A percentile compares a stretch with the other conserved stretches of the same genome.
Evolutionary conservation across 2,113 vertebrate genomes (phyloP).

Genomic region (Hyla sarda): DNA sequence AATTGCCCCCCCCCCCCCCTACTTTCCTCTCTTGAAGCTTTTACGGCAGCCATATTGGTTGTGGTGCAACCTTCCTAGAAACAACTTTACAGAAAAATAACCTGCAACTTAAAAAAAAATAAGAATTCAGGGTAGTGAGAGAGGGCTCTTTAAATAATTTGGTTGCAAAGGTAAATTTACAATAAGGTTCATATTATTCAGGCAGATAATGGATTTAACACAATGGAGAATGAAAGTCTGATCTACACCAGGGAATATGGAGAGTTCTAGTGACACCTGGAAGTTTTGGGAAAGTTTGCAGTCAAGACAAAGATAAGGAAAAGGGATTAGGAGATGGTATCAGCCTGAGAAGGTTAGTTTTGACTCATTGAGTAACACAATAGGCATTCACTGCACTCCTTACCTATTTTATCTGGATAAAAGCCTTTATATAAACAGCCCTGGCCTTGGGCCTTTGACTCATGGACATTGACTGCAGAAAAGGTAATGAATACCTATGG

Average conservation of each 20-base stretch:
- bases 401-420: constrained; percentile 25
- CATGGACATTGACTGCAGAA: neutral
- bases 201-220: neutral
- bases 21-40: no score
- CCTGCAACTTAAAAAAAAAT: no score
- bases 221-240: constrained; percentile 4
- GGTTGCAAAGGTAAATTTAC: neutral
- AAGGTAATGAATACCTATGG: neutral
- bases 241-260: neutral
- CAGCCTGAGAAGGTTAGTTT: constrained; percentile 27
- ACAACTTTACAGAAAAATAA: no score
- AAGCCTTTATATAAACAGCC: neutral
- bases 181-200: neutral
- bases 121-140: no score
- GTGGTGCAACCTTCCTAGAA: neutral
- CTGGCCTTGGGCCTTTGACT: constrained; percentile 21
- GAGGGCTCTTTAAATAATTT: neutral
- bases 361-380: constrained; percentile 23
- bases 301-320: constrained; percentile 16
- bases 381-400: constrained; percentile 14
- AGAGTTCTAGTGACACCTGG: neutral
- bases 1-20: no score
- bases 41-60: neutral
- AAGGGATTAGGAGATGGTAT: constrained; percentile 24
- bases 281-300: constrained; percentile 26